A percentile compares a stretch with the other conserved stretches of the same genome.
phyloP scores from a whole-genome alignment of 2,113 vertebrate species.

The Patagioenas fasciata region DNA sequence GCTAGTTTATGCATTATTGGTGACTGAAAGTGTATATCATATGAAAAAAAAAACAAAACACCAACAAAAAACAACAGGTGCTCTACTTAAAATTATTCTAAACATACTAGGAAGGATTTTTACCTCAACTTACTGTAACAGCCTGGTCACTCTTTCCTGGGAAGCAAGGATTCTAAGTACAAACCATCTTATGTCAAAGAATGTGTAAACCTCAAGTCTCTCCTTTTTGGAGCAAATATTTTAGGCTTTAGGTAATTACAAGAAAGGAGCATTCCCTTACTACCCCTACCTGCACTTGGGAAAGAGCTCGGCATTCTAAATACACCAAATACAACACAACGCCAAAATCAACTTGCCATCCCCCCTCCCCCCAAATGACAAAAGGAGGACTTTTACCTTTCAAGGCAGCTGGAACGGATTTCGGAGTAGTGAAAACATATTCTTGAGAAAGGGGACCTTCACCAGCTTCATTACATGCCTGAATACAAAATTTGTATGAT shows the following conservation, averaged over 20 bases:
- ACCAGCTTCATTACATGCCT: constrained; percentile 97
- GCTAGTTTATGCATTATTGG: not conserved
- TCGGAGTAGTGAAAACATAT: constrained; percentile 94
- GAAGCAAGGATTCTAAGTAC: not conserved
- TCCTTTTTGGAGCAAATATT: not conserved
- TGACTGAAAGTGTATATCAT: not conserved
- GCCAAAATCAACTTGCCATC: not conserved
- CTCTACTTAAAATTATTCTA: not conserved
- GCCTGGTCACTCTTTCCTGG: not conserved
- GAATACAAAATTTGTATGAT: constrained; percentile 95
- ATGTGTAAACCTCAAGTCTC: not conserved
- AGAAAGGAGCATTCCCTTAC: not conserved
- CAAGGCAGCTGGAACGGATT: constrained; percentile 90
- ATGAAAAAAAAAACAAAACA: not conserved
- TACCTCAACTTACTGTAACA: not conserved
- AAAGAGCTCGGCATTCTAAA: not conserved
- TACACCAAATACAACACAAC: not conserved
- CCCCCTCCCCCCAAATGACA: not conserved
- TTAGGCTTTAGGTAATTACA: not conserved
- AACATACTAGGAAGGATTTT: not conserved
- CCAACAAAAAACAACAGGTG: not conserved
- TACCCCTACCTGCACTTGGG: not conserved
- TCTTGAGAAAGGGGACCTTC: constrained; percentile 94
- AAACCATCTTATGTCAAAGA: not conserved
- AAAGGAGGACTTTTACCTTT: constrained; percentile 82